Evolutionary conservation across 2,113 vertebrate species (phyloP), one percentile per base, ranked within the genome.

Genomic region (Gila orcuttii): DNA sequence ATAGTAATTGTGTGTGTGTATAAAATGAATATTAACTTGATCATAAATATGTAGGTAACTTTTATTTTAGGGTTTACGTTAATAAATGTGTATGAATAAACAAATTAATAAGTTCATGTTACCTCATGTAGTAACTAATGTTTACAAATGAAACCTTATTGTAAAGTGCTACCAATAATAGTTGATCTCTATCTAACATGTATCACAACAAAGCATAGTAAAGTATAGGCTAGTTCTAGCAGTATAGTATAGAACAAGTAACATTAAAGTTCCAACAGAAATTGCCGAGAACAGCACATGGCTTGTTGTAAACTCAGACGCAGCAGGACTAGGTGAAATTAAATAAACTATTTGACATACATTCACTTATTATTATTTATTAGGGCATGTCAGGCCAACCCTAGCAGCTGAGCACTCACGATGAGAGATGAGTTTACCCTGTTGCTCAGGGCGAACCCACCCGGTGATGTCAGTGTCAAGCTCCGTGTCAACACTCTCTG

Each of bases 391-490:
- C 21, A 42, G 13, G 31, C 28, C 28, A 57, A 59, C 19, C 81
- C 81, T 12, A n/a, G 23, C 81, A 73, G 33, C 36, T 19, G 52
- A 59, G 68, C 66, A n/a, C 17, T 31, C 10, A 11, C 0, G 10
- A 55, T 25, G 31, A 83, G 11, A 31, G n/a, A 47, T 9, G 78
- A 64, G 62, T 73, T 36, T 73, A 52, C 39, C 68, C 47, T 83
- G 81, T 73, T 83, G 68, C 81, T 73, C 47, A 57, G 66, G 64
- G 28, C 9, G 17, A 83, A 71, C 81, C 47, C 50, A 62, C 31
- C 66, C 36, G 55, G 39, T 74, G 55, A 82, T 81, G 78, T 80
- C 69, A 79, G 85, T 75, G 66, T 80, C 79, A 60, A 62, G n/a
- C 85, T 47, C 85, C 39, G 52, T 25, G 85, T 86, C 62, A 59